phyloP scores from a whole-genome alignment of 2,797 vertebrate genomes.

The Falco concolor region DNA sequence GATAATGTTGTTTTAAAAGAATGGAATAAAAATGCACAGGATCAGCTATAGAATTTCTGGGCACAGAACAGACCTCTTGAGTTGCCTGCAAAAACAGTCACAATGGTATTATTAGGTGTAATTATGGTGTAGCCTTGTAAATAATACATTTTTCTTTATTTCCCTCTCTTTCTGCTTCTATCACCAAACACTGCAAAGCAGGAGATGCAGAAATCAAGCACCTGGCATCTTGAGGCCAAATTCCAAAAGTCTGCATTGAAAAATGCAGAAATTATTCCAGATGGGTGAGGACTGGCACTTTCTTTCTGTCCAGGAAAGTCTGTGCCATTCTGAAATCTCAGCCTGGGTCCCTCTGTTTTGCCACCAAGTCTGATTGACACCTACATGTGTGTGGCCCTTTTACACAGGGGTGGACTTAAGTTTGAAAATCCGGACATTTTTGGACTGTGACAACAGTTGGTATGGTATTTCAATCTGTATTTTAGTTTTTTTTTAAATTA shows the following conservation, averaged over 20 bases:
- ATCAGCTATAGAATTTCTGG: neutral
- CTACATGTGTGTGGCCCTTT: conserved; percentile 62
- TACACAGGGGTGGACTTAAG: conserved; percentile 62
- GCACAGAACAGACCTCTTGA: neutral
- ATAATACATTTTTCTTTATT: neutral
- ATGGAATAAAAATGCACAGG: conserved; percentile 1
- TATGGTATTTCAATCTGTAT: conserved; percentile 50
- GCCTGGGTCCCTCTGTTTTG: conserved; percentile 30
- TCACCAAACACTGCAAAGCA: neutral
- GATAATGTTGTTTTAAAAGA: neutral
- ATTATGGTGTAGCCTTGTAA: neutral
- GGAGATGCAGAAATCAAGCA: neutral
- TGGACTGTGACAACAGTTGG: conserved; percentile 65
- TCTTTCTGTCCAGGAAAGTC: neutral
- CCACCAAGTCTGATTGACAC: conserved; percentile 63
- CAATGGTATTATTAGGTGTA: neutral
- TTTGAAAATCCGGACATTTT: conserved; percentile 71
- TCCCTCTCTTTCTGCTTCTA: neutral
- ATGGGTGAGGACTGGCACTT: conserved; percentile 12
- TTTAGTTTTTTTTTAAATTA: neutral
- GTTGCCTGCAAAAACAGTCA: neutral
- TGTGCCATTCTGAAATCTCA: conserved; percentile 55
- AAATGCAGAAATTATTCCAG: conserved; percentile 3
- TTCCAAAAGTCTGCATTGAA: neutral
- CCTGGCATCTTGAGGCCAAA: neutral